Evolutionary conservation across 2,888 invertebrate genomes (phyloP), one percentile per base, ranked within the genome.

Genomic region (Erebia epiphron): DNA sequence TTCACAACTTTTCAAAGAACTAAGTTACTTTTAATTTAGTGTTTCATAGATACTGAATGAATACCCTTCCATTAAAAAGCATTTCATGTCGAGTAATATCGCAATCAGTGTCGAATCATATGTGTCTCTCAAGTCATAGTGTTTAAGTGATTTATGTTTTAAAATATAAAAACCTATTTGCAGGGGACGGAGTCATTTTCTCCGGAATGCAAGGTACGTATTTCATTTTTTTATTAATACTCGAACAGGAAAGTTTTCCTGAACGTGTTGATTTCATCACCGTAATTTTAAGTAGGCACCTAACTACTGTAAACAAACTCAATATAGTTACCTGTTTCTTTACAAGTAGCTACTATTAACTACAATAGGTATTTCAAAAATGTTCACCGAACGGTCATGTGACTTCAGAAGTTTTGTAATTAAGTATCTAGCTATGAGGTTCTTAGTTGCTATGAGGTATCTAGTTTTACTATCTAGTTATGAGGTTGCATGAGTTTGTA

Each of bases 141-240:
- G 67, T 63, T 49, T 74, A 54, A 46, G 43, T 18, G 64, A 72
- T 69, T 74, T 60, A 70, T 18, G 64, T 70, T 69, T 74, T 60
- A 70, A 71, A 9, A 68, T 69, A n/a, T 61, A 79, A 65, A 79
- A 26, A 26, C 81, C 82, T 87, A 89, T 87, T 93, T 90, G 69
- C 94, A 95, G 89, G 94, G 95, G 95, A 95, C 94, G 93, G 94
- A 69, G 94, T 95, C 72, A 88, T 95, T 79, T 95, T 95, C 83
- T 92, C 94, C 79, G 95, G 95, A 76, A 93, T 94, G 88, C 95
- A 95, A 89, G 95, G 95, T 95, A 84, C 87, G 94, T 84, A 65
- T 46, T 16, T 26, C n/a, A 56, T 43, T 61, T 57, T 21, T 3
- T 26, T 26, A 26, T 16, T 43, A 18, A 35, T 26, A 35, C 60